These are phyloP conservation scores for Leptinotarsa rubiginosa DNA, from an alignment of 2,888 invertebrate genomes.

Conservation along the genomic window DNA sequence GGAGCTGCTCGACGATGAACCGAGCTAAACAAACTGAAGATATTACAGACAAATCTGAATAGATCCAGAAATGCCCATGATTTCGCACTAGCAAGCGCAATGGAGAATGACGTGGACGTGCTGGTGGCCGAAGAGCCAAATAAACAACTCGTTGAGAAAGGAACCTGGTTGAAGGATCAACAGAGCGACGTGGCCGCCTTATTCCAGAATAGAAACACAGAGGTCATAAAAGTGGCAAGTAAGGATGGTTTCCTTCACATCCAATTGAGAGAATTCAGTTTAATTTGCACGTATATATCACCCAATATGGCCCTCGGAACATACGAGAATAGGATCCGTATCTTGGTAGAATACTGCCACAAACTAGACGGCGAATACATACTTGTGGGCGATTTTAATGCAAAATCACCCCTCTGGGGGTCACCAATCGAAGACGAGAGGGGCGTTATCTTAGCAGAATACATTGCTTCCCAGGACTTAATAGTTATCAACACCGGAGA, in stretches of 20 bases:
- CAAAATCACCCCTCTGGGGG: constrained; percentile 1
- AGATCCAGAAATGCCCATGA: constrained; percentile 35
- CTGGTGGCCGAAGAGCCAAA: constrained; percentile 36
- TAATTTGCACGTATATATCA: not conserved
- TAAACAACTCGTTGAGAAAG: not conserved
- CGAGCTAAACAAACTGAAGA: not conserved
- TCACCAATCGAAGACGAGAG: constrained; percentile 18
- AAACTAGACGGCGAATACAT: not conserved
- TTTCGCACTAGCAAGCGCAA: constrained; percentile 22
- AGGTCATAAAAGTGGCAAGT: not conserved
- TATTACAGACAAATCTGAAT: constrained; percentile 36
- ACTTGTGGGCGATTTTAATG: not conserved
- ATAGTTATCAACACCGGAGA: constrained; percentile 4
- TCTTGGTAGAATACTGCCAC: not conserved
- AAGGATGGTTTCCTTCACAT: not conserved
- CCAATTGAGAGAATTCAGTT: not conserved
- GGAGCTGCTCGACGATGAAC: too few relatives aligned
- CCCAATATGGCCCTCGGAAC: constrained; percentile 4
- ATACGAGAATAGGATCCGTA: not conserved
- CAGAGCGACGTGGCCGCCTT: not conserved
- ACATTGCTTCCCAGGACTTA: not conserved
- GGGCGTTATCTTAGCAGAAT: constrained; percentile 14
- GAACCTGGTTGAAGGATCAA: not conserved
- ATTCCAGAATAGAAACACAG: not conserved
- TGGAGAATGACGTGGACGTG: constrained; percentile 27